phyloP scores from a whole-genome alignment of 2,797 vertebrate species.

The Sardinella longiceps region DNA sequence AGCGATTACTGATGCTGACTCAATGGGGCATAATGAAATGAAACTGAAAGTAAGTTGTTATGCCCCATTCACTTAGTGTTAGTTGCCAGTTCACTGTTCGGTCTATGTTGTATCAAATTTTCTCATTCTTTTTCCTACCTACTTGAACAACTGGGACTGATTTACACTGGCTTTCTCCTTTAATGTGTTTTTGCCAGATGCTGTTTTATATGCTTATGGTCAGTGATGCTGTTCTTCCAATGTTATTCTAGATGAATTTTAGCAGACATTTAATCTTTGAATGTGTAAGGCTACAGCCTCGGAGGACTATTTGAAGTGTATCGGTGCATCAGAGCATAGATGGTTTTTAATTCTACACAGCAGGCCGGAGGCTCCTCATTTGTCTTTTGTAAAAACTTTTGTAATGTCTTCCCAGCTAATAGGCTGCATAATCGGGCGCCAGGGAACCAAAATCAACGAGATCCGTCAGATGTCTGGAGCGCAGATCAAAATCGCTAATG shows the following conservation, averaged over 20 bases:
- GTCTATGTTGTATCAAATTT: too few relatives aligned
- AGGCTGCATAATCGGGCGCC: conserved; percentile 98
- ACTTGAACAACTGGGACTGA: too few relatives aligned
- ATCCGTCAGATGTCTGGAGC: conserved; percentile 99
- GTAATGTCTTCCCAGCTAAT: conserved; percentile 86
- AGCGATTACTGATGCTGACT: too few relatives aligned
- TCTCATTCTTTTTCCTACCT: too few relatives aligned
- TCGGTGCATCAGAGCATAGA: not conserved
- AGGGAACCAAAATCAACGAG: conserved; percentile 99
- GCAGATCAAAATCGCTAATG: conserved; percentile 97
- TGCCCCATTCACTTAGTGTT: too few relatives aligned
- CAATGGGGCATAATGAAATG: too few relatives aligned
- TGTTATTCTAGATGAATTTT: not conserved
- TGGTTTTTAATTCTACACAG: conserved; percentile 30
- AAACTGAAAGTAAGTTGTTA: too few relatives aligned
- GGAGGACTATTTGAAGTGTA: not conserved
- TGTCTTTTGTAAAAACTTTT: conserved; percentile 56
- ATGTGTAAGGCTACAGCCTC: not conserved
- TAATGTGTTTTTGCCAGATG: not conserved
- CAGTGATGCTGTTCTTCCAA: not conserved
- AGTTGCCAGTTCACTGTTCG: too few relatives aligned
- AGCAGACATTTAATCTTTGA: not conserved
- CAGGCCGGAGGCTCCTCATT: not conserved
- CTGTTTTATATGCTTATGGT: not conserved
- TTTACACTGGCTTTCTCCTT: too few relatives aligned